A percentile compares a stretch with the other conserved stretches of the same genome.
These are phyloP conservation scores for Mylabris phalerata DNA, from an alignment of 1,140 invertebrate species.

Conservation along the genomic window DNA sequence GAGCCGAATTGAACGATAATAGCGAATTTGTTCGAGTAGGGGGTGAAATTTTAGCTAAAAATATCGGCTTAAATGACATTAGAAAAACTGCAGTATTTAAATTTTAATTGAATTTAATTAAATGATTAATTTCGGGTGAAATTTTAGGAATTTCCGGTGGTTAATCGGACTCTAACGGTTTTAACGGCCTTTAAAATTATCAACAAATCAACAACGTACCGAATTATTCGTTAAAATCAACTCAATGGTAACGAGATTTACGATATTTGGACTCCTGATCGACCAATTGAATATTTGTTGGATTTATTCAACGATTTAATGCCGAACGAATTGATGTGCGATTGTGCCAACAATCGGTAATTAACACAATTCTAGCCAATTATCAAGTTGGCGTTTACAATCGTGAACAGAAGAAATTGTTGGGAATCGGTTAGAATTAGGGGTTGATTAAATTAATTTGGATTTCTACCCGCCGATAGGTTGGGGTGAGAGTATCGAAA, in stretches of 20 bases:
- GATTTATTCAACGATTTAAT: slow-evolving; percentile 46
- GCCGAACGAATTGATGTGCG: slow-evolving; percentile 63
- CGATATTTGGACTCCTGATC: slow-evolving; percentile 71
- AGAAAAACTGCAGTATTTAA: slow-evolving; percentile 61
- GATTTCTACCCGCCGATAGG: slow-evolving; percentile 45
- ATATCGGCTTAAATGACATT: slow-evolving; percentile 77
- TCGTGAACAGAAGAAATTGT: slow-evolving; percentile 58
- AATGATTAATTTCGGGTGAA: slow-evolving; percentile 12
- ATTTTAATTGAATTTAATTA: slow-evolving; percentile 33
- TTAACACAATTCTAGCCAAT: slow-evolving; percentile 69
- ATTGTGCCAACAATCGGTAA: slow-evolving; percentile 67
- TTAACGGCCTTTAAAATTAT: not conserved
- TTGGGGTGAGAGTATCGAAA: slow-evolving; percentile 71
- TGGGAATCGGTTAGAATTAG: slow-evolving; percentile 65
- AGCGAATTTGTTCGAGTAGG: slow-evolving; percentile 59
- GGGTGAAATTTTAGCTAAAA: slow-evolving; percentile 49
- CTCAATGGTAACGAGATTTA: too few relatives aligned
- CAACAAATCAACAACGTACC: too few relatives aligned
- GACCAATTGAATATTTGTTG: slow-evolving; percentile 66
- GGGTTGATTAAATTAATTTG: too few relatives aligned
- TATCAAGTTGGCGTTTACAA: slow-evolving; percentile 83
- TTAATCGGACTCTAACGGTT: too few relatives aligned
- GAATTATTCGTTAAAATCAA: too few relatives aligned
- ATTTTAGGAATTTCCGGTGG: slow-evolving; percentile 69
- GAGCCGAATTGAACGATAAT: slow-evolving; percentile 53